These are phyloP conservation scores for Drosophila trichaetosa DNA, from an alignment of 2,888 invertebrate genomes.

Conservation along the genomic window DNA sequence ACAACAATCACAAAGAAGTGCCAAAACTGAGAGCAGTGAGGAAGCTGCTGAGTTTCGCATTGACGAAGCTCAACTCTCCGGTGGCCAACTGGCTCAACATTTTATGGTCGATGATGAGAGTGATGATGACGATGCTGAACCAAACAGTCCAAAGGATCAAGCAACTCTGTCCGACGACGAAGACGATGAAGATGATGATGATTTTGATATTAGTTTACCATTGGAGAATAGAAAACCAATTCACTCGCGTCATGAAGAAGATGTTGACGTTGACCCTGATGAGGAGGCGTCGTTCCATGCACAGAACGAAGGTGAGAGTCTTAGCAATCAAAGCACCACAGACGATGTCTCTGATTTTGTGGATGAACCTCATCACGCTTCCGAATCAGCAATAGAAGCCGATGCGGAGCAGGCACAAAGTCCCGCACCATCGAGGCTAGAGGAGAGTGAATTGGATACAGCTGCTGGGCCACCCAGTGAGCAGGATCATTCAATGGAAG, in stretches of 20 bases:
- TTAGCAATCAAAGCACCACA: slow-evolving; percentile 83
- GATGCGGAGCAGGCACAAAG: slow-evolving; percentile 12
- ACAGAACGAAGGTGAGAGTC: slow-evolving; percentile 57
- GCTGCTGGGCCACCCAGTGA: slow-evolving; percentile 61
- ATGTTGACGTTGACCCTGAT: background rate
- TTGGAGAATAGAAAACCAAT: slow-evolving; percentile 55
- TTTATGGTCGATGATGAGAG: slow-evolving; percentile 78
- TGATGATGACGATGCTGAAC: slow-evolving; percentile 53
- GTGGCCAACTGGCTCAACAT: slow-evolving; percentile 83
- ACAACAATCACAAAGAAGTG: slow-evolving; percentile 44
- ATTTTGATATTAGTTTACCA: slow-evolving; percentile 72
- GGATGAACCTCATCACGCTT: slow-evolving; percentile 72
- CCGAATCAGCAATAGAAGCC: slow-evolving; percentile 13
- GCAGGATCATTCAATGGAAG: slow-evolving; percentile 83
- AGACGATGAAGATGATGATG: slow-evolving; percentile 57
- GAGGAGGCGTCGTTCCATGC: slow-evolving; percentile 10
- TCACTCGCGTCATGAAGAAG: slow-evolving; percentile 68
- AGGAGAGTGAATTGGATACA: slow-evolving; percentile 36
- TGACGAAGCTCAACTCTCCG: slow-evolving; percentile 83
- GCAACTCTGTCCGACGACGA: slow-evolving; percentile 23
- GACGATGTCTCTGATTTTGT: slow-evolving; percentile 84
- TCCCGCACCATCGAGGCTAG: slow-evolving; percentile 15
- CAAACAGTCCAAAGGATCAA: slow-evolving; percentile 16
- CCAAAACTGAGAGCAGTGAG: slow-evolving; percentile 53
- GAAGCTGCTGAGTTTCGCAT: slow-evolving; percentile 79